Evolutionary conservation across 2,113 vertebrate species (phyloP).

Genomic region (Tautogolabrus adspersus): DNA sequence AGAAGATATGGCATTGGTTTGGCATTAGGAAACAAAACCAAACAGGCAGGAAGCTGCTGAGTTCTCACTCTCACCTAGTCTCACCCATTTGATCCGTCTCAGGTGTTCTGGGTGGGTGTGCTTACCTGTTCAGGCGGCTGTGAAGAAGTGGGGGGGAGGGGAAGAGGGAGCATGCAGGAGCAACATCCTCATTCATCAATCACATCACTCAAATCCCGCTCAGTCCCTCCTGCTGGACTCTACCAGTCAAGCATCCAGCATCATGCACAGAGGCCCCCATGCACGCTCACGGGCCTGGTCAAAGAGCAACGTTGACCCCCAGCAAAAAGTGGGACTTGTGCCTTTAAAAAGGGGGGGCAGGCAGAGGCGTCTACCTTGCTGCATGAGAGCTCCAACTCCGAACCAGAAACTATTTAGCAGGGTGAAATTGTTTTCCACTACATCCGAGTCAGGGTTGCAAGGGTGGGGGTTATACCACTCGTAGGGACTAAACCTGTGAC

Average conservation of each 20-base stretch:
- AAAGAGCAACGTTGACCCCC: constrained; percentile 87
- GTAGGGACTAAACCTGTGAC: constrained; percentile 99
- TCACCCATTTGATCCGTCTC: constrained; percentile 35
- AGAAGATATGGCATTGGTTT: constrained; percentile 79
- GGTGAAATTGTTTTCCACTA: constrained; percentile 99
- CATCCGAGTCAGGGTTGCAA: constrained; percentile 99
- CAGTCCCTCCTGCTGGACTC: constrained; percentile 35
- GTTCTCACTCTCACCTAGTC: constrained; percentile 57
- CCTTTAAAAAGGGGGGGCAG: constrained; percentile 85
- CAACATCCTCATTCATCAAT: constrained; percentile 44
- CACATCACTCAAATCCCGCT: constrained; percentile 44
- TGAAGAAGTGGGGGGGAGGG: neutral
- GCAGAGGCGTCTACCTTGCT: constrained; percentile 99
- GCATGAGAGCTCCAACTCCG: constrained; percentile 99
- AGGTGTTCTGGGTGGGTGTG: constrained; percentile 30
- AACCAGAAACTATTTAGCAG: constrained; percentile 99
- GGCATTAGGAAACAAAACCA: constrained; percentile 55
- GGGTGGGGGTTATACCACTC: constrained; percentile 99
- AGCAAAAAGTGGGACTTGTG: constrained; percentile 97
- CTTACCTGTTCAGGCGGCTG: constrained; percentile 73
- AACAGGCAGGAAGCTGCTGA: constrained; percentile 60
- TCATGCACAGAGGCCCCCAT: constrained; percentile 99
- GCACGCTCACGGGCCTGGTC: constrained; percentile 87
- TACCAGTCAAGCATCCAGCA: constrained; percentile 84
- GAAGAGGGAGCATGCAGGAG: constrained; percentile 69